Evolutionary conservation across 2,888 invertebrate genomes (phyloP), one percentile per base, ranked within the genome.

Genomic region (Eudasyphora cyanicolor): DNA sequence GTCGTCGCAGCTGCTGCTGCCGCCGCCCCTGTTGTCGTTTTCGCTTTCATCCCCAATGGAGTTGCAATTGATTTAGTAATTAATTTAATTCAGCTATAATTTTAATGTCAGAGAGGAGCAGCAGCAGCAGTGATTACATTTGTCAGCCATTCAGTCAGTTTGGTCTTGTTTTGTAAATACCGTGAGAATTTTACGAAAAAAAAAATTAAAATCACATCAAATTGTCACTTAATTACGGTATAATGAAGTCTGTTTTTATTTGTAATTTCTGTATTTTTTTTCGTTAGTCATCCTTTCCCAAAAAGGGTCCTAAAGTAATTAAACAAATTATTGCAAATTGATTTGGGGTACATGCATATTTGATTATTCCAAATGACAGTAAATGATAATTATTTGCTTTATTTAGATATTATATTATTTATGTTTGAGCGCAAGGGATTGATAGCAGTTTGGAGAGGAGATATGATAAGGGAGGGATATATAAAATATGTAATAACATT

Each of bases 221-320:
- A 89, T 90, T 89, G 89, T 89, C 89, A 89, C 89, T 89, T 89
- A 89, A 89, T 90, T 88, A 60, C 60, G 1, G 29, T 17, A 88
- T 89, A 77, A 70, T 77, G 69, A 79, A 67, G 38, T 51, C 21
- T 21, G 21, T 8, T 21, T 51, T 51, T 51, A 21, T 51, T 49
- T 49, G 8, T 49, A 19, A 7, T 49, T 49, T 49, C 2, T 21
- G 8, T 60, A 14, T 51, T 60, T 62, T 35, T 62, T 8, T 32
- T 62, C 35, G 38, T 7, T n/a, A 38, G 19, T n/a, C n/a, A n/a
- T n/a, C n/a, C n/a, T n/a, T n/a, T n/a, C n/a, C n/a, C n/a, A 10
- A 64, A 19, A 17, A 35, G 38, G 35, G 32, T 10, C 64, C 64
- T 10, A 35, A 35, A 19, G 64, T 64, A 64, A 64, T 64, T 64